Evolutionary conservation across 2,113 vertebrate genomes (phyloP).

Genomic region (Leptodactylus fuscus): DNA sequence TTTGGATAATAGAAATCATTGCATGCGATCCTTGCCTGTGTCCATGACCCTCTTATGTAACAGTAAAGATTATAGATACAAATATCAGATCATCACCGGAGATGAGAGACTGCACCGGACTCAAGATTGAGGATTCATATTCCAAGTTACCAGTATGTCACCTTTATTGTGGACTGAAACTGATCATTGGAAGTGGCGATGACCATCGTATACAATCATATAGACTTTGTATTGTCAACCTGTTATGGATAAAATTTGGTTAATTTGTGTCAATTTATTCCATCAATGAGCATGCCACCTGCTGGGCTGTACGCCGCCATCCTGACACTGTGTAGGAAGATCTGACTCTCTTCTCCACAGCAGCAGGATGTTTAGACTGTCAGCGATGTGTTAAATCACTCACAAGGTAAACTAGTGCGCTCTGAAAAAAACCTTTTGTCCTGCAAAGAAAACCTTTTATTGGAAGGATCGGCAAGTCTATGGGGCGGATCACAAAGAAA

Average conservation of each 20-base stretch:
- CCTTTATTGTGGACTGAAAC: too few species aligned
- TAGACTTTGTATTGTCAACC: too few species aligned
- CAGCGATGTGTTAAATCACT: slow-evolving; percentile 55
- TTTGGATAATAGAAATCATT: too few species aligned
- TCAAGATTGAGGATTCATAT: too few species aligned
- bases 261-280: background rate
- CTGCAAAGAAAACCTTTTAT: slow-evolving; percentile 39
- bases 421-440: slow-evolving; percentile 42
- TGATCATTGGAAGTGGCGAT: too few species aligned
- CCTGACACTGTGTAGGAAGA: slow-evolving; percentile 28
- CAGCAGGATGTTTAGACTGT: slow-evolving; percentile 41
- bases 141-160: too few species aligned
- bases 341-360: background rate
- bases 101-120: too few species aligned
- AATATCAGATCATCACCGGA: too few species aligned
- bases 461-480: background rate
- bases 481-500: slow-evolving; percentile 31
- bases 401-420: slow-evolving; percentile 27
- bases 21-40: too few species aligned
- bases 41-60: too few species aligned
- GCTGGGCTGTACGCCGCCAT: slow-evolving; percentile 21
- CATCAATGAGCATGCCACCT: background rate
- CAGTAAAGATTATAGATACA: background rate
- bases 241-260: background rate
- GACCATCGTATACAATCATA: too few species aligned